Base-by-base conservation (phyloP, 2,113 vertebrate species). In the Amphiprion ocellaris region DNA sequence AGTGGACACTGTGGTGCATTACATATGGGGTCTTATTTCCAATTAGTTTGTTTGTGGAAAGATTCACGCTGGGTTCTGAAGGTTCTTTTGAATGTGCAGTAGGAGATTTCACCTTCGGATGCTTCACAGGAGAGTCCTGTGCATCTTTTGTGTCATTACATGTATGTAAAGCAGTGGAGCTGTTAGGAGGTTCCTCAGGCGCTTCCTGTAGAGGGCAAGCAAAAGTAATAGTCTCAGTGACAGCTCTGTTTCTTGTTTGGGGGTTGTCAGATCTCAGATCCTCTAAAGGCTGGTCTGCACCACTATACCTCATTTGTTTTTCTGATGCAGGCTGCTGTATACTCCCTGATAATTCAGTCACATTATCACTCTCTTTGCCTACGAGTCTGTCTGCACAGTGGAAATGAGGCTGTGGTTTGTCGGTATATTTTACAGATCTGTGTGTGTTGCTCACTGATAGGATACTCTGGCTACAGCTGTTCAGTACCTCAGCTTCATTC, bases 41-140 rank as follows among this genome's bases (percentile, higher is more conserved):
- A 26, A 5, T 10, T 1, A 3, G 17, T 53, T 2, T 47, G 17
- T 74, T 69, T 58, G 41, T 30, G 37, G 55, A 26, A 2, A 39
- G 41, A 21, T 24, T 14, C 4, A 47, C 5, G 2, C 4, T 5
- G 54, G 23, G 4, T 21, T 76, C n/a, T 11, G 37, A n/a, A 2
- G 39, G 8, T 33, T 62, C 37, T 4, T 19, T 11, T 15, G 16
- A 49, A 14, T 60, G 37, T 44, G 6, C 17, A 7, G 37, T 8
- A 15, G 55, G 24, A 59, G 23, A 26, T 12, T 17, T 33, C 17
- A 21, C 30, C 21, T 49, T 46, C 14, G 4, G 21, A 26, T 3
- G 56, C 33, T 49, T 61, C 26, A 37, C 52, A 46, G 61, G 65
- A 30, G 54, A n/a, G 16, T 80, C 65, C 37, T 10, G 54, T 65